A percentile compares a stretch with the other conserved stretches of the same genome.
phyloP scores from a whole-genome alignment of 2,888 invertebrate genomes.

The Dorcus hopei region DNA sequence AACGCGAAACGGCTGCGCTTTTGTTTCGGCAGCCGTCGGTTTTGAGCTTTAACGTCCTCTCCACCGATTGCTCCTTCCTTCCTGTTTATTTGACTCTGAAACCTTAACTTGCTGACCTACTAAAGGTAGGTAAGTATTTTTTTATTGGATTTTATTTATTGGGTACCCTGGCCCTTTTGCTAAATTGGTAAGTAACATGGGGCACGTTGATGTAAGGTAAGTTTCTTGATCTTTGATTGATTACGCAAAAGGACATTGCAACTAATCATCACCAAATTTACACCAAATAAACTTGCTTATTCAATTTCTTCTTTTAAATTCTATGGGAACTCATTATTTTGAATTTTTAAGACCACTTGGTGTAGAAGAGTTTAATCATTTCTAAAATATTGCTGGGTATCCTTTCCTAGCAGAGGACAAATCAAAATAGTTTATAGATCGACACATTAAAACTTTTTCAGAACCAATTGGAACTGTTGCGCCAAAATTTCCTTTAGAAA shows the following conservation, averaged over 20 bases:
- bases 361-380: not conserved
- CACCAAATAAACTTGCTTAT: not conserved
- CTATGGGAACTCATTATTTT: no score
- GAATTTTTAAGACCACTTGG: no score
- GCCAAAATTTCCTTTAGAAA: conserved; percentile 74
- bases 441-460: conserved; percentile 6
- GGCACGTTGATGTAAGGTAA: not conserved
- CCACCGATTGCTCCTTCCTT: not conserved
- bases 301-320: no score
- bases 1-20: conserved; percentile 8
- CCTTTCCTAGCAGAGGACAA: not conserved
- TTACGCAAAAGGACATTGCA: not conserved
- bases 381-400: not conserved
- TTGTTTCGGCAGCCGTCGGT: conserved; percentile 7
- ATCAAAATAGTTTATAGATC: no score
- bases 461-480: conserved; percentile 49
- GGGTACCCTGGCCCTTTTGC: conserved; percentile 44
- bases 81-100: not conserved
- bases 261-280: not conserved
- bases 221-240: not conserved
- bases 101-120: not conserved
- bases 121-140: conserved; percentile 7
- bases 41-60: not conserved
- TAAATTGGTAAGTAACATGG: not conserved
- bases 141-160: conserved; percentile 16